These are phyloP conservation scores for Melanotaenia nigrans DNA, from an alignment of 2,797 vertebrate genomes.

Conservation along the genomic window DNA sequence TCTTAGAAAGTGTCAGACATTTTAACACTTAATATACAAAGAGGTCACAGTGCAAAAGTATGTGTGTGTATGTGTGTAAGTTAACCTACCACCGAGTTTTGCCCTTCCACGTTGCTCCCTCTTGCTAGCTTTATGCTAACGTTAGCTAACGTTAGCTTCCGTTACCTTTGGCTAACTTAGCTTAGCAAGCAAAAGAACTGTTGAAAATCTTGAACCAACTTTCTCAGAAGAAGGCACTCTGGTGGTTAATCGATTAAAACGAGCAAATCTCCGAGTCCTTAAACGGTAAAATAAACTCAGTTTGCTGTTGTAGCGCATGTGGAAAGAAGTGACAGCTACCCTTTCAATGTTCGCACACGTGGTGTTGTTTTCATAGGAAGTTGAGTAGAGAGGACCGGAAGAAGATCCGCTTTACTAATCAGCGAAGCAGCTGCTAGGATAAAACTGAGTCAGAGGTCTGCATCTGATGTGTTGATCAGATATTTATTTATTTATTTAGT, in stretches of 20 bases:
- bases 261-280: fast-evolving
- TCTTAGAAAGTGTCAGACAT: background rate
- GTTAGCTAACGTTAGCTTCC: constrained; percentile 3
- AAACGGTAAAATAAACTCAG: too few relatives aligned
- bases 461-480: constrained; percentile 18
- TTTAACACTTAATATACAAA: background rate
- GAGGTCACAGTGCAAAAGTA: constrained; percentile 19
- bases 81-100: background rate
- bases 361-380: constrained; percentile 72
- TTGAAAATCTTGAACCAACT: constrained; percentile 16
- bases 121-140: constrained; percentile 39
- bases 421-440: fast-evolving
- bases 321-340: background rate
- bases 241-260: background rate
- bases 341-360: constrained; percentile 53
- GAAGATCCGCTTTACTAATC: background rate
- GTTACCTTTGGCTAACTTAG: background rate
- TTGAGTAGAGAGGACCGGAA: constrained; percentile 23
- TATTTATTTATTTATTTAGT: background rate
- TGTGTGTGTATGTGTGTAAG: fast-evolving
- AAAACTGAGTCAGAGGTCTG: fast-evolving
- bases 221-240: fast-evolving
- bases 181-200: fast-evolving
- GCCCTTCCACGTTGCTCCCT: background rate
- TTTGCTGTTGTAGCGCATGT: background rate